A percentile compares a stretch with the other conserved stretches of the same genome.
Conservation (phyloP, 2,113 vertebrate species). For the Nothobranchius kuhntae region DNA sequence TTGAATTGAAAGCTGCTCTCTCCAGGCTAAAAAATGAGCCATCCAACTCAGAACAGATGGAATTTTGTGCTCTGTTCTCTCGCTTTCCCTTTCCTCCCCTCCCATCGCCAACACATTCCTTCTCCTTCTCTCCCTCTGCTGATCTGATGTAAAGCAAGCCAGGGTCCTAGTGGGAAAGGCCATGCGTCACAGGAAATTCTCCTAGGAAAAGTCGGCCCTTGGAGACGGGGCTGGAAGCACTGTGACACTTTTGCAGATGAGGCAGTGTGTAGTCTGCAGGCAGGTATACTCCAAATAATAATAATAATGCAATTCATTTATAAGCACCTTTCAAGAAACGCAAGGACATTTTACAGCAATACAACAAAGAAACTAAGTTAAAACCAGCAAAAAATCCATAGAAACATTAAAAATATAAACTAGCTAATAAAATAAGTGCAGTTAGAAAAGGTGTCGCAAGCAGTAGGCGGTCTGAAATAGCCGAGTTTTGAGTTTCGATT, state of each 20-base stretch:
- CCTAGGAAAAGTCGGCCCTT: conserved; percentile 47
- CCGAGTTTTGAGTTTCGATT: too few species aligned
- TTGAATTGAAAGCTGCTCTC: conserved; percentile 80
- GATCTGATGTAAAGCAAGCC: conserved; percentile 56
- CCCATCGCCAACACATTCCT: conserved; percentile 32
- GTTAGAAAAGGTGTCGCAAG: too few species aligned
- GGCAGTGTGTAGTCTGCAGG: too few species aligned
- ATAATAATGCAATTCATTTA: too few species aligned
- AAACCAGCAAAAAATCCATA: too few species aligned
- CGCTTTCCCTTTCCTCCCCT: conserved; percentile 45
- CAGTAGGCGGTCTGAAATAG: too few species aligned
- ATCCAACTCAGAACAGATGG: conserved; percentile 81
- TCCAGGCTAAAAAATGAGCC: conserved; percentile 75
- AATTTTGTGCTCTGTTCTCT: conserved; percentile 73
- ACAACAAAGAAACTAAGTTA: too few species aligned
- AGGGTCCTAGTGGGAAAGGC: conserved; percentile 53
- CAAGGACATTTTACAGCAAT: too few species aligned
- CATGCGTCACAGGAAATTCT: conserved; percentile 49
- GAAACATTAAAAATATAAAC: too few species aligned
- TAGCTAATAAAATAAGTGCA: too few species aligned
- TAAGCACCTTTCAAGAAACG: too few species aligned
- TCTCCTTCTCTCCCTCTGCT: conserved; percentile 39
- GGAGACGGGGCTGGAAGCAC: conserved; percentile 39
- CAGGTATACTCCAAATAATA: too few species aligned
- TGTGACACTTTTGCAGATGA: conserved; percentile 16